These are phyloP conservation scores for Hirundo rustica DNA, from an alignment of 2,797 vertebrate genomes.

Conservation along the genomic window DNA sequence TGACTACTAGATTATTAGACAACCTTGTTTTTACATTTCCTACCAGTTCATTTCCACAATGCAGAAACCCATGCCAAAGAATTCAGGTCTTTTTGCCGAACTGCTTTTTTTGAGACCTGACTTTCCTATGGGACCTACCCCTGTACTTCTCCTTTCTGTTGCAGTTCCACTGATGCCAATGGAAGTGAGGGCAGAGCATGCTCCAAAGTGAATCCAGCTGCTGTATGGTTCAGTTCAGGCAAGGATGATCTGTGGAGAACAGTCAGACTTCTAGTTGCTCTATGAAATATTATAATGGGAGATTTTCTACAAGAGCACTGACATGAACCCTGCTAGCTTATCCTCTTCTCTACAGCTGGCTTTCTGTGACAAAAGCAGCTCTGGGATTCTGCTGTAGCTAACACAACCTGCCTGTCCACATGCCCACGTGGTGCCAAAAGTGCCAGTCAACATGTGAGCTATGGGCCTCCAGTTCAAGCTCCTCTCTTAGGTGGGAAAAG, in stretches of 20 bases:
- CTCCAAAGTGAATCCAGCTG: not conserved
- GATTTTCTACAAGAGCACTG: not conserved
- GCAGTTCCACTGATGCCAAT: not conserved
- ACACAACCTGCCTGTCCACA: not conserved
- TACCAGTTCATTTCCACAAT: not conserved
- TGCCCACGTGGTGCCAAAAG: not conserved
- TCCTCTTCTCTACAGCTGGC: not conserved
- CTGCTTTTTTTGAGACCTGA: not conserved
- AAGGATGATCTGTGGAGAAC: not conserved
- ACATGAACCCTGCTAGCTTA: not conserved
- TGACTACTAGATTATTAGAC: not conserved
- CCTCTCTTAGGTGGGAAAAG: not conserved
- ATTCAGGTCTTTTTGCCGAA: not conserved
- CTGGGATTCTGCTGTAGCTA: not conserved
- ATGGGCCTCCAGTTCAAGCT: not conserved
- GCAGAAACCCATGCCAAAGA: not conserved
- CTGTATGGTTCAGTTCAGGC: not conserved
- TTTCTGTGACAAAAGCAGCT: not conserved
- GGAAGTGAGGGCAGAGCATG: not conserved
- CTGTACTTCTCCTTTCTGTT: not conserved
- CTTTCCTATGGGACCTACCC: not conserved
- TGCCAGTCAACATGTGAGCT: not conserved
- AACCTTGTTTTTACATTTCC: not conserved
- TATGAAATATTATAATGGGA: not conserved
- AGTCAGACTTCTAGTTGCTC: not conserved